A percentile compares a stretch with the other conserved stretches of the same genome.
Evolutionary conservation across 2,797 vertebrate species (phyloP).

Genomic region (Calcarius lapponicus): DNA sequence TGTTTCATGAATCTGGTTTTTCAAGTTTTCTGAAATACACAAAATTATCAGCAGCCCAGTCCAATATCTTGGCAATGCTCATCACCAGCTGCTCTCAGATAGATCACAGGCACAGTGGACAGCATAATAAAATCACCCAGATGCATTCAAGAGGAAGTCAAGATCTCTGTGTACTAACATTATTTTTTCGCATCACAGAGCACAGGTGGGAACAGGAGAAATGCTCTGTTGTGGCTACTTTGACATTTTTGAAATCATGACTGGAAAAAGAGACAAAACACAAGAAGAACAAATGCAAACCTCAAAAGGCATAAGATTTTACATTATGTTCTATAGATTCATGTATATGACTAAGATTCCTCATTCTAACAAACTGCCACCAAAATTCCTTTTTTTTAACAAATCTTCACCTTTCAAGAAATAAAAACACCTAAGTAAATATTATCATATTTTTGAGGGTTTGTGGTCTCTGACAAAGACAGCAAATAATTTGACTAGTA

Average conservation of each 20-base stretch:
- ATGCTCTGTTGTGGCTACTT: neutral
- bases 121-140: neutral
- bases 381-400: neutral
- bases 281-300: neutral
- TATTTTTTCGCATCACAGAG: neutral
- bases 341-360: neutral
- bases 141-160: neutral
- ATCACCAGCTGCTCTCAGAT: neutral
- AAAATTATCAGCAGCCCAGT: neutral
- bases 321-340: neutral
- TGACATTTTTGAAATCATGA: neutral
- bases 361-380: neutral
- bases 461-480: neutral
- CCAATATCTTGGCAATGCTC: neutral
- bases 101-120: neutral
- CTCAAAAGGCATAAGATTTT: neutral
- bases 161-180: neutral
- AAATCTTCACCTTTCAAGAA: neutral
- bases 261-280: neutral
- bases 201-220: neutral
- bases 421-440: neutral
- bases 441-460: neutral
- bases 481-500: neutral
- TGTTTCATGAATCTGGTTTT: neutral
- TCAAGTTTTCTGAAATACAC: neutral